Evolutionary conservation across 1,140 invertebrate genomes (phyloP), one percentile per base, ranked within the genome.

Genomic region (Galleria mellonella): DNA sequence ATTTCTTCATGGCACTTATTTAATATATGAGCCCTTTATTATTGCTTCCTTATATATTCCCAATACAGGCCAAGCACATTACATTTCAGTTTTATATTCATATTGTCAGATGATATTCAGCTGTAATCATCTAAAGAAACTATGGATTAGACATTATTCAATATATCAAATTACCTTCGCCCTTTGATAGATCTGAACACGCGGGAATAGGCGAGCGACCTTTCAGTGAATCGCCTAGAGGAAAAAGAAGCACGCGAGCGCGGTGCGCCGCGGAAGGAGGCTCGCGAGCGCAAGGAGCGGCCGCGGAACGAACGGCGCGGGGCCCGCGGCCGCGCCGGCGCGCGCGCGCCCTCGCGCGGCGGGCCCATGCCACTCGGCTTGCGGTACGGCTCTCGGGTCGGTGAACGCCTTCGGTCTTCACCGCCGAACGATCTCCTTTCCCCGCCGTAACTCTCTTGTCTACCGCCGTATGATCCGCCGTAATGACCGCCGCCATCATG

Each of bases 401-500:
- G 82, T 50, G 83, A 84, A 10, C 85, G 71, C 52, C 83, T 72
- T 38, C 86, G 63, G 43, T 82, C 75, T 40, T 86, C 83, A 41
- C 71, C 67, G 42, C 72, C 72, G 58, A 82, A 83, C 39, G 73
- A 72, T 49, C 86, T 68, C 45, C 86, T 65, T 52, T 86, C 86
- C 59, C 76, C 64, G 50, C 63, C 55, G 64, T 86, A 86, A 62
- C 71, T 77, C 32, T 86, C 85, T 67, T 83, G 83, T 58, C 83
- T 79, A 58, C 78, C 65, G 65, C 77, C 60, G 55, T 83, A 81
- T 31, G 77, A 78, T 51, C 76, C 74, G 46, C 83, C 81, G 62
- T 85, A 87, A 67, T 87, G 83, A 41, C 82, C 72, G 53, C 79
- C 77, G 55, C 75, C 78, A 43, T 86, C 85, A 71, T 86, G 82